Base-by-base conservation (phyloP, 53 echinoderm and acorn worm species). In the Holothuria leucospilota region DNA sequence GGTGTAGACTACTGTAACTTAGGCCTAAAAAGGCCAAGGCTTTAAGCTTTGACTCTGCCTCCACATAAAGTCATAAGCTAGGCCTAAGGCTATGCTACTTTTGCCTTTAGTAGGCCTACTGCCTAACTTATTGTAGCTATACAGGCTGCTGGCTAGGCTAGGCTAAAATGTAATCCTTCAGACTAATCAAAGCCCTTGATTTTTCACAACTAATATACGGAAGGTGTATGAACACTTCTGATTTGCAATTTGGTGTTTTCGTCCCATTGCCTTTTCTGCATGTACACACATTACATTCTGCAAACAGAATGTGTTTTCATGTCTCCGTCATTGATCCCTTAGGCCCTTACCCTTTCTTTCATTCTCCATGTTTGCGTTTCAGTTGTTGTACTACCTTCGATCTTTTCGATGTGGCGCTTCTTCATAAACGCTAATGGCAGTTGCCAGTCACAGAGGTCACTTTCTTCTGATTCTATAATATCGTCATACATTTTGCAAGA, bases 351-450 rank as follows among this genome's bases (percentile, higher is more conserved):
- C 91, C 96, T 68, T 82, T 96, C 96, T 85, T 96, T 96, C 96
- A 96, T 96, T 77, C 96, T 86, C 96, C 96, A 96, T 94, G 96
- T 87, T 63, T 96, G 96, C 75, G 96, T 96, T 88, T 94, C 96
- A 2, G 72, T 73, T 61, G 91, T 91, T 29, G 89, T 94, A 85
- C 88, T 91, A 13, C 94, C 96, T 83, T 92, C 94, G 3, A 96
- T 96, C 40, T 66, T 75, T 29, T 96, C 96, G 39, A 86, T 90
- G 62, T 96, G 96, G 13, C 96, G 89, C 87, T 96, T 96, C 85
- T 96, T 96, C 96, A 96, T 96, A 82, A 92, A 96, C 2, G 96
- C 96, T 11, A 96, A 89, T 46, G 93, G 96, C 42, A 96, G 75
- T 78, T 96, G 96, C 96, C 96, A 96, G 78, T 96, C 96, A 53